Percentiles rank a stretch among this genome's conserved stretches.
Evolutionary conservation across 1,140 invertebrate genomes (phyloP).

Genomic region (Drosophila sp.): DNA sequence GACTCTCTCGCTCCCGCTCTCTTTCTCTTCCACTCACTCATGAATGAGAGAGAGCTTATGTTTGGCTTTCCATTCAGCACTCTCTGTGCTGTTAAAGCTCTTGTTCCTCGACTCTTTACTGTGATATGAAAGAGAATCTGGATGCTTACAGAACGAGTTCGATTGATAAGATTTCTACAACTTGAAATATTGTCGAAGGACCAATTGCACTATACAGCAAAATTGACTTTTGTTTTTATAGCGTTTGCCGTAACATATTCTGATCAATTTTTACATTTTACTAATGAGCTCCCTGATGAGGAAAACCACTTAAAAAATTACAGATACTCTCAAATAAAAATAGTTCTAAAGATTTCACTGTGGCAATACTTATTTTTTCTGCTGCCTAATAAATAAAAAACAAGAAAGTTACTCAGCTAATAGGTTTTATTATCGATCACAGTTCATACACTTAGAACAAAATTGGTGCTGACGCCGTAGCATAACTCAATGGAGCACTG

Average conservation of each 20-base stretch:
- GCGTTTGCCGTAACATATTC: not conserved
- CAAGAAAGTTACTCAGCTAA: slow-evolving; percentile 4
- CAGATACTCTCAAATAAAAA: too few relatives aligned
- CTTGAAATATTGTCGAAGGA: not conserved
- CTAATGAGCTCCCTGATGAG: too few relatives aligned
- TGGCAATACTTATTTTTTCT: too few relatives aligned
- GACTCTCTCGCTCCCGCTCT: not conserved
- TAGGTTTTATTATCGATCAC: not conserved
- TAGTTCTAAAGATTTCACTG: too few relatives aligned
- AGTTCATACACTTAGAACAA: slow-evolving; percentile 12
- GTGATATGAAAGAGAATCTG: slow-evolving; percentile 4
- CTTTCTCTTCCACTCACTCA: not conserved
- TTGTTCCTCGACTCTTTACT: not conserved
- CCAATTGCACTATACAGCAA: not conserved
- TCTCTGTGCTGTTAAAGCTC: slow-evolving; percentile 32
- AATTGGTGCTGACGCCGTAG: not conserved
- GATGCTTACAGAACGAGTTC: slow-evolving; percentile 15
- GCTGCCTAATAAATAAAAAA: not conserved
- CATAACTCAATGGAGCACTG: too few relatives aligned
- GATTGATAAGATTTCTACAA: slow-evolving; percentile 17
- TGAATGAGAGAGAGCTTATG: slow-evolving; percentile 27
- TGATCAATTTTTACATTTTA: too few relatives aligned
- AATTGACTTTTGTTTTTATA: too few relatives aligned
- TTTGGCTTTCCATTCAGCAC: slow-evolving; percentile 62
- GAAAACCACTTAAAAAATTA: too few relatives aligned